Evolutionary conservation across 2,797 vertebrate species (phyloP).

Genomic region (Macropus fuliginosus): DNA sequence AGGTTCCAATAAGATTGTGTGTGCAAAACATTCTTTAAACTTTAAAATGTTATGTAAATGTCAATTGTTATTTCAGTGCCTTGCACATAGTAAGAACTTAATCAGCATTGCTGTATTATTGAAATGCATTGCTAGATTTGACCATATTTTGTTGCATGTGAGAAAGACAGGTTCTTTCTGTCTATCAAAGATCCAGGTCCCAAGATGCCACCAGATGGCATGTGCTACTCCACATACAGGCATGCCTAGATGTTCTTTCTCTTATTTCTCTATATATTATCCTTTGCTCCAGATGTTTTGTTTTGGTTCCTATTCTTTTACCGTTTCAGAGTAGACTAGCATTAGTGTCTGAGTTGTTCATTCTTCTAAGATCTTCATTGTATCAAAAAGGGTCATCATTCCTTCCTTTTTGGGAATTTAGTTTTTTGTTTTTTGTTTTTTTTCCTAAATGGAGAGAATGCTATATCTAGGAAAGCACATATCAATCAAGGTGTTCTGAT

Average conservation of each 20-base stretch:
- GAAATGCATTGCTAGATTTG: not conserved
- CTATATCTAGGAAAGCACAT: not conserved
- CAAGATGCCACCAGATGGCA: not conserved
- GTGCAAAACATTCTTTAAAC: not conserved
- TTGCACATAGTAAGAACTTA: not conserved
- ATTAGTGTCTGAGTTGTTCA: not conserved
- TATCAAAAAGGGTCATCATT: not conserved
- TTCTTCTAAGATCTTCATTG: not conserved
- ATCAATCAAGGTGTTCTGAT: not conserved
- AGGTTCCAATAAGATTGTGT: not conserved
- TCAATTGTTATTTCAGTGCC: not conserved
- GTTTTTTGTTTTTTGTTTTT: not conserved
- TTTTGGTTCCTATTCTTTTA: not conserved
- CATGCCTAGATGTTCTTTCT: not conserved
- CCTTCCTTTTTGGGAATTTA: not conserved
- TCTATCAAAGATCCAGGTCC: not conserved
- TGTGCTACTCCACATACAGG: not conserved
- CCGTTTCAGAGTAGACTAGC: not conserved
- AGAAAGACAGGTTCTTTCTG: not conserved
- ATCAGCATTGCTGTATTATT: not conserved
- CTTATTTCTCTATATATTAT: not conserved
- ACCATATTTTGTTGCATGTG: not conserved
- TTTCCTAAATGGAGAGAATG: not conserved
- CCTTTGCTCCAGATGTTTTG: not conserved
- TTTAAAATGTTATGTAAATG: not conserved